A percentile compares a stretch with the other conserved stretches of the same genome.
phyloP scores from a whole-genome alignment of 2,797 vertebrate species.

The Dendrocincla tyrannina region DNA sequence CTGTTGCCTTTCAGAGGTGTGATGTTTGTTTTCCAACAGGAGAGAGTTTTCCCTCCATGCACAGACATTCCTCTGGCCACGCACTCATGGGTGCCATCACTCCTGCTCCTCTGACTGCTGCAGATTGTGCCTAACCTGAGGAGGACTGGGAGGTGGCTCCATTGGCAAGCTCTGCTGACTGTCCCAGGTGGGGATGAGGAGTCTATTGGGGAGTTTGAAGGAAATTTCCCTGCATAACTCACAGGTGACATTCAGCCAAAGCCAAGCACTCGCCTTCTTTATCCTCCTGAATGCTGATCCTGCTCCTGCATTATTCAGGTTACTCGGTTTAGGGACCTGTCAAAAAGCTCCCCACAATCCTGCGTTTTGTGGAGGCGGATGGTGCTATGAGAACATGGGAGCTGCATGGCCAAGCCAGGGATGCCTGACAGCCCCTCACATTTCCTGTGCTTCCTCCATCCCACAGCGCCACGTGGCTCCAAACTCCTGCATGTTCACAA shows the following conservation, averaged over 20 bases:
- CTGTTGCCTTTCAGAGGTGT: neutral
- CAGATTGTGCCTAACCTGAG: neutral
- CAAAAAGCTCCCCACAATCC: neutral
- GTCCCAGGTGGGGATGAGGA: neutral
- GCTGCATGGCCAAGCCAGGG: accelerated
- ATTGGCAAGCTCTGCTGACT: neutral
- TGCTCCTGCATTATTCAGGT: neutral
- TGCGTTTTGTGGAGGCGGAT: accelerated
- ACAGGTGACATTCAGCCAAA: neutral
- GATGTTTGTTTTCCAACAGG: slow-evolving; percentile 37
- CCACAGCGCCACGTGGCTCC: neutral
- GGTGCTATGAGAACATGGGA: neutral
- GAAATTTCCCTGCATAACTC: neutral
- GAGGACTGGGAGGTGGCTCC: neutral
- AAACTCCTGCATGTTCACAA: neutral
- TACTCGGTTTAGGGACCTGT: neutral
- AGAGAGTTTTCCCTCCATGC: neutral
- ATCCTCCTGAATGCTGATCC: neutral
- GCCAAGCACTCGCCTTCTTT: neutral
- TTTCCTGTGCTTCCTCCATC: neutral
- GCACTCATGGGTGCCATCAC: neutral
- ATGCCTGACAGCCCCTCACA: accelerated
- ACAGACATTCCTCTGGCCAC: neutral
- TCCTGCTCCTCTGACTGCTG: neutral
- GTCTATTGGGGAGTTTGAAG: neutral